Conservation (phyloP, 2,888 invertebrate species). For the Brenthis ino region DNA sequence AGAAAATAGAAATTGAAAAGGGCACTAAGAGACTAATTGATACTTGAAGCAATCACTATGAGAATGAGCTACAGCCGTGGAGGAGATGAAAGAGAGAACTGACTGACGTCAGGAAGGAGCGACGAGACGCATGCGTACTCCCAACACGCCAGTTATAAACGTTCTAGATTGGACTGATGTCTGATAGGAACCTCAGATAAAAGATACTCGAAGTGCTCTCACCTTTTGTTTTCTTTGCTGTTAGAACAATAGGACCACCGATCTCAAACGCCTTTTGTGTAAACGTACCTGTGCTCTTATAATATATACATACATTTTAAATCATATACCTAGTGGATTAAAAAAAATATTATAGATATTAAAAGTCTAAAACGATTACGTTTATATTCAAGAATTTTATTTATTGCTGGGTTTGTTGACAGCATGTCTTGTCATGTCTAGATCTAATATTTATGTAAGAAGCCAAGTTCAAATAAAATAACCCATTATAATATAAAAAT, state of each 20-base stretch:
- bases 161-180: constrained; percentile 23
- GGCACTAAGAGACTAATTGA: background rate
- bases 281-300: too few relatives aligned
- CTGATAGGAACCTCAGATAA: constrained; percentile 21
- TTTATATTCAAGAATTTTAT: too few relatives aligned
- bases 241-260: constrained; percentile 19
- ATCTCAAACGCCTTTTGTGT: too few relatives aligned
- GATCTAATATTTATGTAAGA: too few relatives aligned
- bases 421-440: too few relatives aligned
- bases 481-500: background rate
- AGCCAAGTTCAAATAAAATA: background rate
- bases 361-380: too few relatives aligned
- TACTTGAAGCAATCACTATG: constrained; percentile 15
- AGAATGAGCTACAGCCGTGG: constrained; percentile 47
- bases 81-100: constrained; percentile 60
- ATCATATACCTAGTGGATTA: too few relatives aligned
- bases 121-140: constrained; percentile 67
- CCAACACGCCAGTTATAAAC: constrained; percentile 10
- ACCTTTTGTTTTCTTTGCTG: constrained; percentile 25
- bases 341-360: too few relatives aligned
- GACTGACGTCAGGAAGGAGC: constrained; percentile 73
- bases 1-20: background rate
- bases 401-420: too few relatives aligned
- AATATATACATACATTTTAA: too few relatives aligned
- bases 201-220: constrained; percentile 24